Evolutionary conservation across 2,888 invertebrate genomes (phyloP), one percentile per base, ranked within the genome.

Genomic region (Ennomos fuscantarius): DNA sequence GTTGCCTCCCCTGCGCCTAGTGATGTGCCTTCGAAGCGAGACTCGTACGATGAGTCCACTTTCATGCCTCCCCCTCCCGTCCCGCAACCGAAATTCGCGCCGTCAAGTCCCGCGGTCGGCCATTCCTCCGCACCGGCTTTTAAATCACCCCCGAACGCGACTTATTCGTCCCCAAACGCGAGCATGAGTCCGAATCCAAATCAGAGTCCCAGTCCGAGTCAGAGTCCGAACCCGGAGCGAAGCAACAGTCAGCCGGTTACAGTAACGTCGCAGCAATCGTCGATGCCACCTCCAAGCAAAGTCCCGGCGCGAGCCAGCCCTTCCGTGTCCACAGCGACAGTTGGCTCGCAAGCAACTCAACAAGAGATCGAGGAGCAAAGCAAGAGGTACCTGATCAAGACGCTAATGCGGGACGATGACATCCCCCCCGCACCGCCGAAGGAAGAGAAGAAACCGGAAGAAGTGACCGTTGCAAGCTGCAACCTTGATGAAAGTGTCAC

Each of bases 341-440:
- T 91, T 10, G 90, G 87, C 59, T 88, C 89, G 0, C 77, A 94
- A 82, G 84, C 89, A 72, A 72, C 93, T 70, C 73, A 94, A 77
- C 82, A 93, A 77, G 94, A 94, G 49, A 94, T 94, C 44, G 93
- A 93, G 59, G 95, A 95, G 59, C 95, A 95, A 76, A 94, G 94
- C 82, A 94, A 95, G 74, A 96, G 96, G 88, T 96, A 96, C 92
- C 94, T 98, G 42, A 97, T 98, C 70, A 98, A 98, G 92, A 97
- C 98, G 0, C 93, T 97, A 62, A 97, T 98, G 65, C 96, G 97
- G 39, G 95, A 97, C 78, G 93, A 98, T 75, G 97, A 97, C 74
- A 95, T 96, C 2, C 96, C 96, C 86, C 95, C 95, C 3, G 96
- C 96, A 86, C 95, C 95, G 32, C 72, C 94, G 83, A 69, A 93